phyloP scores from a whole-genome alignment of 2,797 vertebrate species.

The Rousettus madagascariensis region DNA sequence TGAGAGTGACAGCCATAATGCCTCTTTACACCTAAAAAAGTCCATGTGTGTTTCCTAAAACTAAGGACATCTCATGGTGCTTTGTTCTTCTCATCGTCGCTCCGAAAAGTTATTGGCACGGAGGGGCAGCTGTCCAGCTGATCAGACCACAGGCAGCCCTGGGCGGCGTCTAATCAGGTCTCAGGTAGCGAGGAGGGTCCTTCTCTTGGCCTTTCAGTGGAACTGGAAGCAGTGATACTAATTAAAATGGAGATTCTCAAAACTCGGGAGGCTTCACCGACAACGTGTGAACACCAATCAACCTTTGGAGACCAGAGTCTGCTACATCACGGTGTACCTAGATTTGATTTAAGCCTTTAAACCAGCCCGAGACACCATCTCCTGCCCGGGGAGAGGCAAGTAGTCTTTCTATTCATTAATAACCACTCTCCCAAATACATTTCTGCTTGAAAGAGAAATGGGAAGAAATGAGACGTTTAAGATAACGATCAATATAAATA shows the following conservation, averaged over 20 bases:
- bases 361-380: not conserved
- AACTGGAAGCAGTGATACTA: not conserved
- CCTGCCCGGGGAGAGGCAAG: not conserved
- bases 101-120: not conserved
- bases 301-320: not conserved
- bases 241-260: not conserved
- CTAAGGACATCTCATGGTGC: rapidly evolving
- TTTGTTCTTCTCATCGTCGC: not conserved
- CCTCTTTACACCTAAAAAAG: not conserved
- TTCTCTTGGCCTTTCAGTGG: not conserved
- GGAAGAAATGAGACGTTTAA: not conserved
- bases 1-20: not conserved
- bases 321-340: rapidly evolving
- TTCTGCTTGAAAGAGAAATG: not conserved
- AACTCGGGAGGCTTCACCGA: not conserved
- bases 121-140: not conserved
- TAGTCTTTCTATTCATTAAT: not conserved
- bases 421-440: not conserved
- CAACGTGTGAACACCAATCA: not conserved
- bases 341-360: not conserved
- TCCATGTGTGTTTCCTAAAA: not conserved
- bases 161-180: rapidly evolving
- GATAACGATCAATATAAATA: not conserved
- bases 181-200: not conserved
- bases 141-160: rapidly evolving